A percentile compares a stretch with the other conserved stretches of the same genome.
Evolutionary conservation across 2,888 invertebrate species (phyloP).

Genomic region (Stegophylla sp.): DNA sequence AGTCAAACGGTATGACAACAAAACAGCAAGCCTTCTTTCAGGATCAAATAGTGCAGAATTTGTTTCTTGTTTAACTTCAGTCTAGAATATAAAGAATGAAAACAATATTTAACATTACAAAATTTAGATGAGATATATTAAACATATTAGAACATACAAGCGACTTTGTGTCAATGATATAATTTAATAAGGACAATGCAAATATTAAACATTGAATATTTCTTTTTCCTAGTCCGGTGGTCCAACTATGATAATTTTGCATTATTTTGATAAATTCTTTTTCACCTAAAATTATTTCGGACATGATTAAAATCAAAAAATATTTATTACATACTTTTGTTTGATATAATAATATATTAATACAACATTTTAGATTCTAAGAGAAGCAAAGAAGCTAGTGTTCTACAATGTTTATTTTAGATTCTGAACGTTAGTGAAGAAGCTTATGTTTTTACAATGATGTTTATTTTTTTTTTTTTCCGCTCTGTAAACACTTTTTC

Average conservation of each 20-base stretch:
- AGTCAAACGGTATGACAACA: conserved; percentile 51
- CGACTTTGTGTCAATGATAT: conserved; percentile 42
- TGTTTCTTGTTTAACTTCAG: conserved; percentile 20
- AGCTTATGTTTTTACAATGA: no score
- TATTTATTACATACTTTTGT: no score
- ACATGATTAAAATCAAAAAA: no score
- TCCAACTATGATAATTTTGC: conserved; percentile 56
- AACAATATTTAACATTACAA: not conserved
- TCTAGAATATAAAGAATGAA: conserved; percentile 9
- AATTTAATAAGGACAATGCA: conserved; percentile 52
- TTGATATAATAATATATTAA: no score
- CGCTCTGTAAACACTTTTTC: no score
- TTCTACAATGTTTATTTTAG: no score
- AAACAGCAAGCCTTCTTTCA: conserved; percentile 47
- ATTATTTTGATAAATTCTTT: conserved; percentile 50
- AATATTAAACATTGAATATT: conserved; percentile 54
- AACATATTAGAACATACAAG: conserved; percentile 33
- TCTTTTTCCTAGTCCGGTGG: conserved; percentile 44
- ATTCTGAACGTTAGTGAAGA: no score
- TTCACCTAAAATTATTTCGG: conserved; percentile 40
- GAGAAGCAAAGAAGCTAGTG: no score
- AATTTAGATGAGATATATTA: not conserved
- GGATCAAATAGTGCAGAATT: conserved; percentile 52
- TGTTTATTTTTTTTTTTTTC: no score
- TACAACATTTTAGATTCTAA: no score